Evolutionary conservation across 2,113 vertebrate genomes (phyloP), one percentile per base, ranked within the genome.

Genomic region (Zosterops hypoxanthus): DNA sequence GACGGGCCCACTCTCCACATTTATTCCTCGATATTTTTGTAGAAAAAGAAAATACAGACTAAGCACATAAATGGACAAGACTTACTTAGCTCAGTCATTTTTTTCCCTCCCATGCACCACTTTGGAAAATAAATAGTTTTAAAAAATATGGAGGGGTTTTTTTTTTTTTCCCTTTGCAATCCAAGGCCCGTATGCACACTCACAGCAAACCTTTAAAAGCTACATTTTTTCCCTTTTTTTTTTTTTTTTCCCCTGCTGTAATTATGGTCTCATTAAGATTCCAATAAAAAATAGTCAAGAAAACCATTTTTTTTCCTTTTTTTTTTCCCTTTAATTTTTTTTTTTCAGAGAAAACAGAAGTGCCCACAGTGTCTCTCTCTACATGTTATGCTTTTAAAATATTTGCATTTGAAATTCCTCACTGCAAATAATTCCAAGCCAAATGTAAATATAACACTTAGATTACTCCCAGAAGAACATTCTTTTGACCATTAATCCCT

Each of bases 391-490:
- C 97, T 98, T 98, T 98, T 98, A 97, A 98, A 98, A 98, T 98
- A 98, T 98, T 98, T 98, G 97, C 97, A 98, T 98, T 98, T 98
- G 97, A 98, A 98, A 98, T 98, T 98, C 97, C 97, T 98, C 95
- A 92, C 97, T 97, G 97, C 97, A 98, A 98, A 98, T 98, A 98
- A 98, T 98, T 98, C 96, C 98, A 97, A 98, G 97, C 97, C 97
- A 98, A 98, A 98, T 97, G 98, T 98, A 98, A 98, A 98, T 97
- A 98, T 97, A 98, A 98, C 97, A 98, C 97, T 98, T 98, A 98
- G 97, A 98, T 98, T 98, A 97, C 97, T 98, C 97, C 98, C 97
- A 97, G 95, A 97, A 98, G 98, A 97, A 97, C 95, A 97, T 97
- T 97, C 96, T 97, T 98, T 97, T 91, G 92, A 94, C 96, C 98